Percentiles rank a stretch among this genome's conserved stretches.
These are phyloP conservation scores for Drosophila insularis DNA, from an alignment of 1,140 invertebrate species.

Conservation along the genomic window DNA sequence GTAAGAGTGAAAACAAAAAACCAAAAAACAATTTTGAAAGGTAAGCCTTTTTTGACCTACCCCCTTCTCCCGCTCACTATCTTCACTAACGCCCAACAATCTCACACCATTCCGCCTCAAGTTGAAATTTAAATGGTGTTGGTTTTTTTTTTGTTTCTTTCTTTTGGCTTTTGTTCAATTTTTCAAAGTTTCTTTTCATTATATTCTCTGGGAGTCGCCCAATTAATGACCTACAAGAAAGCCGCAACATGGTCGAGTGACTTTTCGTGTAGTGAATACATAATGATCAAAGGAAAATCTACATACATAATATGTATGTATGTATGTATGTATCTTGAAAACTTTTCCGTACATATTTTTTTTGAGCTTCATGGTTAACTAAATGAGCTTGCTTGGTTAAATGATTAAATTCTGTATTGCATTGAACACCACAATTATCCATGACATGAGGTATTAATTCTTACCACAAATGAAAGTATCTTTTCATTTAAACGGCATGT, in stretches of 20 bases:
- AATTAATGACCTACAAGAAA: conserved; percentile 9
- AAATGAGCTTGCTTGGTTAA: too few relatives aligned
- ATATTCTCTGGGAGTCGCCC: conserved; percentile 8
- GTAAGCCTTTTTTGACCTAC: conserved; percentile 31
- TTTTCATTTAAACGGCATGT: background rate
- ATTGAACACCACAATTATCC: background rate
- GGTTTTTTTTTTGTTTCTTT: conserved; percentile 19
- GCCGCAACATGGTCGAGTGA: conserved; percentile 2
- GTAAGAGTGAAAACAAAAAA: conserved; percentile 3
- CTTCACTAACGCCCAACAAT: background rate
- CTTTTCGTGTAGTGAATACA: background rate
- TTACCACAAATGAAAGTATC: background rate
- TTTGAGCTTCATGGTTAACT: too few relatives aligned
- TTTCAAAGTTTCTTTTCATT: conserved; percentile 17
- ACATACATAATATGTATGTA: background rate
- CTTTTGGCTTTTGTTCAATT: conserved; percentile 17
- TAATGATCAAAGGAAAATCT: conserved; percentile 5
- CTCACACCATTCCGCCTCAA: conserved; percentile 13
- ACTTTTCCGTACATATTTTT: too few relatives aligned
- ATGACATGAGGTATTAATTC: background rate
- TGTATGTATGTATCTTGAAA: too few relatives aligned
- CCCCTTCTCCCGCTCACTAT: background rate
- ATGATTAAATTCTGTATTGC: background rate
- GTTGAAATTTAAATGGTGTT: conserved; percentile 52
- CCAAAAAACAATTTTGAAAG: conserved; percentile 41